Evolutionary conservation across 1,140 invertebrate species (phyloP), one percentile per base, ranked within the genome.

Genomic region (Lepidurus arcticus): DNA sequence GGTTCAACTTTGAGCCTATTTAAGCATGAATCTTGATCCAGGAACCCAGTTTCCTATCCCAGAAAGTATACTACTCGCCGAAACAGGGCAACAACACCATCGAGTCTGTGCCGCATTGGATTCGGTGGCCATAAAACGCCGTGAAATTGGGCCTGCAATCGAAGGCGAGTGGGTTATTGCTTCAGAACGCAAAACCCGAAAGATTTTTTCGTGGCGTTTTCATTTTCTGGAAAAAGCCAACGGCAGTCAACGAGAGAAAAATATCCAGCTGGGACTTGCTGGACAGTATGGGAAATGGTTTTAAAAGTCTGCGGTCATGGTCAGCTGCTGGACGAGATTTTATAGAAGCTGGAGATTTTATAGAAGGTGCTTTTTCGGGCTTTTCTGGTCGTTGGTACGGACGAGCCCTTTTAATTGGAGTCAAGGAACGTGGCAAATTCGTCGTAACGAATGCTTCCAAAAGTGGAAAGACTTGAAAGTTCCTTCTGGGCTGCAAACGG

Each of bases 341-440:
- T n/a, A n/a, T n/a, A n/a, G n/a, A n/a, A n/a, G n/a, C n/a, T n/a
- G n/a, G n/a, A n/a, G n/a, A n/a, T n/a, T n/a, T 65, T 65, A 65
- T 65, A 65, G n/a, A n/a, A n/a, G 47, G 21, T 65, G 47, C 0
- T 6, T 6, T 9, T 65, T 13, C 9, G 11, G 7, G 47, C 47
- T 65, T 21, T 6, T 13, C 47, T 65, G 47, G 8, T 65, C 21
- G 13, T 65, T 65, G 47, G 47, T 65, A 13, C 13, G 47, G 47
- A 13, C 47, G 47, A 65, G 47, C 21, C 47, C 47, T 65, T 65
- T 65, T 65, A 65, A 65, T 65, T 65, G 47, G 21, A 65, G 47
- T 65, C 47, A 65, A 65, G 47, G 47, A 65, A 65, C 47, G 47
- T 65, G 47, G 47, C 47, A 65, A 65, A 65, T 65, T 65, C 47